These are phyloP conservation scores for Parnassius smintheus DNA, from an alignment of 2,888 invertebrate species.

Conservation along the genomic window DNA sequence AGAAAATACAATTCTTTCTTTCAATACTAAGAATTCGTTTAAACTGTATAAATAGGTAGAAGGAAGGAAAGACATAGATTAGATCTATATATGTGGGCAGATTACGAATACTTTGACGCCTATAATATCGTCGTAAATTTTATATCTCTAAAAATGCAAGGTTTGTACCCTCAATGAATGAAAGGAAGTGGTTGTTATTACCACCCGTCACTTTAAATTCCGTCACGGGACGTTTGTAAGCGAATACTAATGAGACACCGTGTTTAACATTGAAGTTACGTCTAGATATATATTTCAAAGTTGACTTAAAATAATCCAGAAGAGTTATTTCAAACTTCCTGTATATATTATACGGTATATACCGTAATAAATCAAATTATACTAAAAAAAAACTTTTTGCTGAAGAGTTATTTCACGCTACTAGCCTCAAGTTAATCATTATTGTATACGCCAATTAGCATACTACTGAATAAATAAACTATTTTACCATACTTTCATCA, in stretches of 20 bases:
- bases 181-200: conserved; percentile 42
- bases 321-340: too few species aligned
- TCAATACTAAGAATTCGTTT: too few species aligned
- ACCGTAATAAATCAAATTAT: too few species aligned
- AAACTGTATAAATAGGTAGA: background rate
- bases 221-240: conserved; percentile 34
- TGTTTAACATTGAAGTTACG: background rate
- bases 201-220: conserved; percentile 37
- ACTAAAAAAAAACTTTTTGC: too few species aligned
- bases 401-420: too few species aligned
- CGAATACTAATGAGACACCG: conserved; percentile 35
- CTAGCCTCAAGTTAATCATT: too few species aligned
- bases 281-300: too few species aligned
- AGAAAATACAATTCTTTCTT: too few species aligned
- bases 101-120: background rate
- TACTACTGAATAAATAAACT: too few species aligned
- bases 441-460: too few species aligned
- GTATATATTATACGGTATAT: too few species aligned
- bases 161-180: conserved; percentile 34
- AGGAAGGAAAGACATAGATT: conserved; percentile 14
- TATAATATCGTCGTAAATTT: conserved; percentile 1
- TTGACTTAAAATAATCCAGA: too few species aligned
- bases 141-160: conserved; percentile 11
- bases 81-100: conserved; percentile 2
- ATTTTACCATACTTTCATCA: background rate